Conservation (phyloP, 2,113 vertebrate species). For the Perccottus glenii region DNA sequence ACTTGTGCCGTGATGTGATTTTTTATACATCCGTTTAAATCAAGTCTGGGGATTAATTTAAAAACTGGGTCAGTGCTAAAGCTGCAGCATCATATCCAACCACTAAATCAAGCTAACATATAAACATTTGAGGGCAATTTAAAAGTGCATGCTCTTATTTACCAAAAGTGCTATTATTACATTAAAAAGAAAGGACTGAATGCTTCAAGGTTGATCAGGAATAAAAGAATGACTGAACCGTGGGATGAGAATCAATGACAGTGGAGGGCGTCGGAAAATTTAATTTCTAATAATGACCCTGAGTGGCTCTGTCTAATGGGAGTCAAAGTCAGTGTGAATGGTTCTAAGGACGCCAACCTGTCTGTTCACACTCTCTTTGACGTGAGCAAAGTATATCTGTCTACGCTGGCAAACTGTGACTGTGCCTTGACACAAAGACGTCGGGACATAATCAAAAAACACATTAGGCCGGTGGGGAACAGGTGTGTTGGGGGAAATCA, state of each 20-base stretch:
- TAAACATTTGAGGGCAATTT: slow-evolving; percentile 32
- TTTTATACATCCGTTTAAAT: slow-evolving; percentile 56
- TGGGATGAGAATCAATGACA: slow-evolving; percentile 69
- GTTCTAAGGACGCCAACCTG: slow-evolving; percentile 60
- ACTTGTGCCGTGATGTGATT: slow-evolving; percentile 47
- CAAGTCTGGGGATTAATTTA: slow-evolving; percentile 53
- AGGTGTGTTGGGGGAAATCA: slow-evolving; percentile 67
- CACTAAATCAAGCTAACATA: slow-evolving; percentile 46
- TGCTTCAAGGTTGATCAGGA: slow-evolving; percentile 38
- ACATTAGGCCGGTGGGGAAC: slow-evolving; percentile 56
- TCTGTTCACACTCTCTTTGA: slow-evolving; percentile 49
- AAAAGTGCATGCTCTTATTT: slow-evolving; percentile 18
- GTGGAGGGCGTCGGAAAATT: slow-evolving; percentile 69
- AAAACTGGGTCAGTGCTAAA: slow-evolving; percentile 61
- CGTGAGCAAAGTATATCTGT: slow-evolving; percentile 33
- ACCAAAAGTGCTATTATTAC: slow-evolving; percentile 23
- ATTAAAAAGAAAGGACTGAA: slow-evolving; percentile 47
- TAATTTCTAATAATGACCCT: slow-evolving; percentile 69
- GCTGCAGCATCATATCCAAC: slow-evolving; percentile 53
- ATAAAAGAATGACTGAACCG: slow-evolving; percentile 49
- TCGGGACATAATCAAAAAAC: slow-evolving; percentile 65
- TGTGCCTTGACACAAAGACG: slow-evolving; percentile 45
- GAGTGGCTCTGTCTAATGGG: slow-evolving; percentile 63
- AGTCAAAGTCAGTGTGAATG: slow-evolving; percentile 65
- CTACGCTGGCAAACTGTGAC: slow-evolving; percentile 38